Evolutionary conservation across 2,113 vertebrate species (phyloP).

Genomic region (Corythornis vintsioides): DNA sequence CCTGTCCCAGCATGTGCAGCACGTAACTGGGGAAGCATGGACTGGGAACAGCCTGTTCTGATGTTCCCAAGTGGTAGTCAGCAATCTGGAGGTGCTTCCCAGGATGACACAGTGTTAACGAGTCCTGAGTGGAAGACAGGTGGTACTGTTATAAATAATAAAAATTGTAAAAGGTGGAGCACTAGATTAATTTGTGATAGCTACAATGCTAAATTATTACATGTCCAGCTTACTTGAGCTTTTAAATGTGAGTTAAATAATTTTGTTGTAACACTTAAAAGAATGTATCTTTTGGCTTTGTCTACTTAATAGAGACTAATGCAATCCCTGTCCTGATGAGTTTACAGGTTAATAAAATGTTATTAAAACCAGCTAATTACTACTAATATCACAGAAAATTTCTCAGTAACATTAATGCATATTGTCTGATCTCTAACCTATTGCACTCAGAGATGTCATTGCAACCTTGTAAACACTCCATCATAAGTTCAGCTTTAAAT

Average conservation of each 20-base stretch:
- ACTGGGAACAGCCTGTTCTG: not conserved
- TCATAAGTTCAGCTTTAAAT: not conserved
- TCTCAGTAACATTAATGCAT: not conserved
- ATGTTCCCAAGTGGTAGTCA: not conserved
- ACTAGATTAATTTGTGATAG: not conserved
- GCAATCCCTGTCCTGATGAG: not conserved
- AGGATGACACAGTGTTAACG: not conserved
- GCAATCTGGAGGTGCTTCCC: not conserved
- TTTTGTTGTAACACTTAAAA: not conserved
- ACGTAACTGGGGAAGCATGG: not conserved
- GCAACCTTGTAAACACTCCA: not conserved
- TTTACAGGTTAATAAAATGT: not conserved
- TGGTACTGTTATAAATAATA: not conserved
- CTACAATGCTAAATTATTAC: not conserved
- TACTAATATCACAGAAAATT: not conserved
- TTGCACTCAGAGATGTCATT: not conserved
- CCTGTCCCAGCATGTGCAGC: not conserved
- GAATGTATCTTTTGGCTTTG: not conserved
- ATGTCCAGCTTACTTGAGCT: not conserved
- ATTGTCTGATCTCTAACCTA: not conserved
- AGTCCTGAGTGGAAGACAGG: not conserved
- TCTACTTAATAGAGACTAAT: not conserved
- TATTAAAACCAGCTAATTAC: not conserved
- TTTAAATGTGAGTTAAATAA: not conserved
- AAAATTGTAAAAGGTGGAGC: constrained; percentile 22